Evolutionary conservation across 2,113 vertebrate species (phyloP).

Genomic region (Pelusios castaneus): DNA sequence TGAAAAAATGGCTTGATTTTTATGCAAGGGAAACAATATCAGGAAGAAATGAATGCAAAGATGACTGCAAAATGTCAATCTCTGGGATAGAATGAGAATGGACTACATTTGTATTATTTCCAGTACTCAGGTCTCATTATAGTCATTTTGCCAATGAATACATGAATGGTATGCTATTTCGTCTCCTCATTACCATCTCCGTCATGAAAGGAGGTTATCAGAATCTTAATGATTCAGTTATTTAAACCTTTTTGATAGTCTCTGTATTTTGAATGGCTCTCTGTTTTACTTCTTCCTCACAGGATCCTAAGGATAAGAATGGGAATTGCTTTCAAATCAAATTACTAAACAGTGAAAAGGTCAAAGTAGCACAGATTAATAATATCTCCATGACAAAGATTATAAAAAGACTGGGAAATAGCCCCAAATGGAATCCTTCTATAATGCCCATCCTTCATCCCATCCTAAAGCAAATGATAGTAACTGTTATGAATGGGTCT

Average conservation of each 20-base stretch:
- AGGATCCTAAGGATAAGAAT: constrained; percentile 31
- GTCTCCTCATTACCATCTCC: constrained; percentile 60
- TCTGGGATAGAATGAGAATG: constrained; percentile 36
- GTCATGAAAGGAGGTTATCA: constrained; percentile 32
- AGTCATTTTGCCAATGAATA: constrained; percentile 62
- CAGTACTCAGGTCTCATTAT: constrained; percentile 54
- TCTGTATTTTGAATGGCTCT: constrained; percentile 61
- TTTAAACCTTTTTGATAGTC: constrained; percentile 60
- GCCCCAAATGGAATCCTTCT: not conserved
- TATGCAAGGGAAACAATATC: constrained; percentile 15
- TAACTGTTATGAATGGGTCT: not conserved
- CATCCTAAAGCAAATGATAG: not conserved
- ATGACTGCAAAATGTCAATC: constrained; percentile 13
- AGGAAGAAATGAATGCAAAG: constrained; percentile 31
- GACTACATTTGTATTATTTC: constrained; percentile 58
- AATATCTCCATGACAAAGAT: constrained; percentile 38
- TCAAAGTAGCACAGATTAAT: constrained; percentile 1
- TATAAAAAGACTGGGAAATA: not conserved
- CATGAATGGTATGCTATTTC: constrained; percentile 52
- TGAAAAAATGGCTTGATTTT: constrained; percentile 44
- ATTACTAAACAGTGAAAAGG: constrained; percentile 44
- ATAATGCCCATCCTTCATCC: not conserved
- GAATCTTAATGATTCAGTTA: constrained; percentile 60
- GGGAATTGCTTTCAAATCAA: constrained; percentile 45
- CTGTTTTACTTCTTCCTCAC: constrained; percentile 49